Conservation (phyloP, 2,113 vertebrate genomes). For the Orientallactaga bullata region DNA sequence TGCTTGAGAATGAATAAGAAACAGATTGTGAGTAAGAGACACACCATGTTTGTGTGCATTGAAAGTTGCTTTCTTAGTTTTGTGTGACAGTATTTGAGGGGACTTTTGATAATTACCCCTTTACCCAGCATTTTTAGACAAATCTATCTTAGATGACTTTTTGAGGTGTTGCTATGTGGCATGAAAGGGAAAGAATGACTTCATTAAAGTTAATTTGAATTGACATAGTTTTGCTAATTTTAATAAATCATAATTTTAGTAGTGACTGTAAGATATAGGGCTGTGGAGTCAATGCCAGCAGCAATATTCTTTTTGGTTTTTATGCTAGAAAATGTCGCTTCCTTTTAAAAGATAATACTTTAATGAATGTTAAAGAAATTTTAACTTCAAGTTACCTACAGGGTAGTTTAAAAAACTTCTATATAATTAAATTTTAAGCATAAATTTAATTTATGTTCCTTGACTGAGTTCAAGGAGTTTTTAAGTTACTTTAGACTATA, state of each 20-base stretch:
- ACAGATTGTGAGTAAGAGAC: background rate
- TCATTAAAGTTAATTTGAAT: slow-evolving; percentile 24
- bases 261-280: background rate
- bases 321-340: background rate
- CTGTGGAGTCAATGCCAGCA: background rate
- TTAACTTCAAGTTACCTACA: slow-evolving; percentile 10
- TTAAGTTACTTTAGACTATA: background rate
- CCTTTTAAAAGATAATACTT: background rate
- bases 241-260: background rate
- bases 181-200: background rate
- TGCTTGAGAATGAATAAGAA: background rate
- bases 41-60: background rate
- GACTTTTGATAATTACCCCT: background rate
- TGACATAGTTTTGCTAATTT: slow-evolving; percentile 16
- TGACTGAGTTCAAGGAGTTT: background rate
- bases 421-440: background rate
- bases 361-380: slow-evolving; percentile 1
- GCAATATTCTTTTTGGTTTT: background rate
- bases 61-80: background rate
- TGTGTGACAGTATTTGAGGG: background rate
- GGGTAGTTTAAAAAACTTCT: background rate
- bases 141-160: background rate
- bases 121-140: background rate
- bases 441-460: background rate
- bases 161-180: background rate